A percentile compares a stretch with the other conserved stretches of the same genome.
These are phyloP conservation scores for Podotricha telesiphe DNA, from an alignment of 2,888 invertebrate species.

Conservation along the genomic window DNA sequence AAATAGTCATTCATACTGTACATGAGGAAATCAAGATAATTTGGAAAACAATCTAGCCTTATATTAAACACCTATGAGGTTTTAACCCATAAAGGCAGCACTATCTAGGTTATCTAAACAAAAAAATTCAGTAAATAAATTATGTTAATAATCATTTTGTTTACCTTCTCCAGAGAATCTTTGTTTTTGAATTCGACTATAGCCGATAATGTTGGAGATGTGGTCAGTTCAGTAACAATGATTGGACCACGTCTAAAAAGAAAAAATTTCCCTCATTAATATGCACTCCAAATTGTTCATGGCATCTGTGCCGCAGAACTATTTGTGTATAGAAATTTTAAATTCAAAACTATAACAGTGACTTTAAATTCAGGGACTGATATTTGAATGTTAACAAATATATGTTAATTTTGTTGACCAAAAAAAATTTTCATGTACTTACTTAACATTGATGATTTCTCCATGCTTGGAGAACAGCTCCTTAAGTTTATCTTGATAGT, in stretches of 20 bases:
- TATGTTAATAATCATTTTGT: slow-evolving; percentile 74
- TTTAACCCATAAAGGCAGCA: slow-evolving; percentile 49
- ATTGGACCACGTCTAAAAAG: slow-evolving; percentile 84
- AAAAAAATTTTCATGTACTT: slow-evolving; percentile 51
- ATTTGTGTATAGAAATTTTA: slow-evolving; percentile 9
- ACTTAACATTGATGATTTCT: slow-evolving; percentile 73
- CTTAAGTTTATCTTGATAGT: slow-evolving; percentile 80
- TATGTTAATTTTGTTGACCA: slow-evolving; percentile 47
- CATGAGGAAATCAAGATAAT: slow-evolving; percentile 61
- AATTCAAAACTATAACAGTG: slow-evolving; percentile 36
- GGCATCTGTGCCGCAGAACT: slow-evolving; percentile 65
- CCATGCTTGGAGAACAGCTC: slow-evolving; percentile 78
- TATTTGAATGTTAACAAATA: slow-evolving; percentile 80
- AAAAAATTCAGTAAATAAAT: slow-evolving; percentile 49
- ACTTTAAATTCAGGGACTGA: slow-evolving; percentile 64
- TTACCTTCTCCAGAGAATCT: slow-evolving; percentile 83
- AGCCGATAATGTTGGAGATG: slow-evolving; percentile 83
- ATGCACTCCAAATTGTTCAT: slow-evolving; percentile 64
- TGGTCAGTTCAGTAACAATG: slow-evolving; percentile 84
- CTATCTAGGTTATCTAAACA: slow-evolving; percentile 51
- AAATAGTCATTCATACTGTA: slow-evolving; percentile 78
- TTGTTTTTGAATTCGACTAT: slow-evolving; percentile 84
- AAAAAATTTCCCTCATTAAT: slow-evolving; percentile 80
- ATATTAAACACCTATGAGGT: slow-evolving; percentile 52
- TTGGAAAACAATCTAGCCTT: slow-evolving; percentile 70